Evolutionary conservation across 2,113 vertebrate genomes (phyloP).

Genomic region (Cichladusa arquata): DNA sequence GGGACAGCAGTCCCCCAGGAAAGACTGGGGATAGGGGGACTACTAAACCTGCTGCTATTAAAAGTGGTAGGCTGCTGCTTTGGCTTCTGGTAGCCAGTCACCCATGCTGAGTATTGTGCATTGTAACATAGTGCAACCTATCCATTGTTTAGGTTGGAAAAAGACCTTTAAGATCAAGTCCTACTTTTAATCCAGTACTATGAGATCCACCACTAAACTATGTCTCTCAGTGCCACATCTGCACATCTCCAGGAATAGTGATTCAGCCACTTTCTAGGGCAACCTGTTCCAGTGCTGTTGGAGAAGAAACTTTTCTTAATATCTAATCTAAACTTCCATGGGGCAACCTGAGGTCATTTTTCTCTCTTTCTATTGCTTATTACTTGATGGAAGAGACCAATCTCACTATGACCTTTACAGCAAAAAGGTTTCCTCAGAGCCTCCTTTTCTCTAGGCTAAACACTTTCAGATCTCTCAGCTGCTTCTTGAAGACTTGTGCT

Average conservation of each 20-base stretch:
- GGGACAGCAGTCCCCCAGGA: not conserved
- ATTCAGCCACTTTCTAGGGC: not conserved
- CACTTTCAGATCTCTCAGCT: not conserved
- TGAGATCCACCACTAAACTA: not conserved
- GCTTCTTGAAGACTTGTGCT: not conserved
- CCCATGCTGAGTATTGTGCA: not conserved
- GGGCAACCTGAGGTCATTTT: not conserved
- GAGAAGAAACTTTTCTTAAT: not conserved
- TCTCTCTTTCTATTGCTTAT: not conserved
- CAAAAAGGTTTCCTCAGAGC: not conserved
- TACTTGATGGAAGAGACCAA: not conserved
- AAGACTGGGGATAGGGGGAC: not conserved
- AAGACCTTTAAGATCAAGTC: not conserved
- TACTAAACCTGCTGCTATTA: not conserved
- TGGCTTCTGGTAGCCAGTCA: not conserved
- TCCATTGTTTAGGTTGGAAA: not conserved
- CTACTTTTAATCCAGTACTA: accelerated
- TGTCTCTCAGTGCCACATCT: not conserved
- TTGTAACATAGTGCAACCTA: not conserved
- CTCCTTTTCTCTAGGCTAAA: not conserved
- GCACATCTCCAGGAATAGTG: not conserved
- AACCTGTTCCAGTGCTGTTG: not conserved
- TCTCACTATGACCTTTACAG: not conserved
- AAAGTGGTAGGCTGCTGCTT: not conserved
- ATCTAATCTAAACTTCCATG: not conserved